Evolutionary conservation across 2,113 vertebrate genomes (phyloP), one percentile per base, ranked within the genome.

Genomic region (Pachycephala philippinensis): DNA sequence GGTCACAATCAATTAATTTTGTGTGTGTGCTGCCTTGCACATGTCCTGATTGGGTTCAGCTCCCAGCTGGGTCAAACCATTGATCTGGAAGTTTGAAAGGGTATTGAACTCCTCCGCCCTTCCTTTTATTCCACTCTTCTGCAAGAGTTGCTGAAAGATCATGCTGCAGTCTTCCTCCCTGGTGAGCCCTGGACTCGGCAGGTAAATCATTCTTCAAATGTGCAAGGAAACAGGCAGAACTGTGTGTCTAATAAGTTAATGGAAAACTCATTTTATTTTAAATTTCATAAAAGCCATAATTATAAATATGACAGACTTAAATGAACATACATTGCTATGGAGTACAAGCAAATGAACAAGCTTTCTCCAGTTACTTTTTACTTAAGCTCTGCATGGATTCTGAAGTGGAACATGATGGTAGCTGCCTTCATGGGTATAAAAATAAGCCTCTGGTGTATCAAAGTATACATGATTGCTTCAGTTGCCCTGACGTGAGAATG

Each of bases 241-340:
- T 40, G 19, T 3, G 21, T 68, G 11, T 56, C 59, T 53, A 31
- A 75, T 82, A 53, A 76, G 45, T 53, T 30, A 84, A 94, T 71
- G 80, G 87, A 94, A 97, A 96, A 94, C 42, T 88, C 8, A 24
- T 71, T 97, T 97, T 97, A 97, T 97, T 97, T 93, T 40, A 20
- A 84, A 70, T 22, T 52, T 85, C 69, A 47, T 84, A 87, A 95
- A 95, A 92, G 86, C 72, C 6, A 1, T 61, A 74, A 77, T 85
- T 89, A 80, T 64, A 92, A 90, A 80, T 78, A 59, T n/a, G 35
- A 90, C 66, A 81, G 61, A 89, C 50, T 79, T 42, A 71, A 87
- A 45, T 42, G 59, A 86, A 64, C 28, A 33, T 16, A 75, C 18
- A 54, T 30, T 30, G 5, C 66, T 40, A 1, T 45, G 33, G 80